Base-by-base conservation (phyloP, 2,113 vertebrate species). In the Scomber japonicus region DNA sequence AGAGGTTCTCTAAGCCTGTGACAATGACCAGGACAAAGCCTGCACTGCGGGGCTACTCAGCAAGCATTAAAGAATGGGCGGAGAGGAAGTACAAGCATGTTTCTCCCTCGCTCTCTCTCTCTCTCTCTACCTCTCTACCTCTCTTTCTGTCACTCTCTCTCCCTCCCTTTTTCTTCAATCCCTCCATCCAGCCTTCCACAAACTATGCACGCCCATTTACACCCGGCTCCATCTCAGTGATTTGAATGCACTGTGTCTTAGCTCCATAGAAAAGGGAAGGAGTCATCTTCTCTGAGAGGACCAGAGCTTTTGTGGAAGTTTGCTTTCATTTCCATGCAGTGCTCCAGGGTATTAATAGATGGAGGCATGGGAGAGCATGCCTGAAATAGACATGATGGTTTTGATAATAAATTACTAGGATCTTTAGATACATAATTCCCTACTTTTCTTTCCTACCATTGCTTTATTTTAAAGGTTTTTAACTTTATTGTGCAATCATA, bases 1-100 rank as follows among this genome's bases (percentile, higher is more conserved):
- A 84, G 87, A 91, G 82, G 76, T 81, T 85, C 61, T 75, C 70
- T 93, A 93, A 94, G 92, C 86, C 78, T 8, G 60, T 80, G 79
- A 93, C 92, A 93, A 93, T 92, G 91, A 92, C 80, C 68, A 73
- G 84, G 91, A 90, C 90, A 94, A 93, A 94, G 89, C 70, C 73
- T 83, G 85, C 90, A 87, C 91, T 79, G 79, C 83, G 13, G 83
- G 90, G 90, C 76, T 63, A 71, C 91, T 91, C 84, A 69, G 78
- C 62, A 71, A 82, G 85, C 73, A 80, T 91, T 87, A 88, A 88
- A 88, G 85, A 90, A 75, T 50, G 61, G 68, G 64, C 15, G 56
- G 63, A 89, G 73, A 88, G 83, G 86, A 94, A 93, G 84, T 90
- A 83, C 59, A 73, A 73, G 71, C 82, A 82, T 88, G 73, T 80